These are phyloP conservation scores for Amazona vittata DNA, from an alignment of 2,113 vertebrate genomes.

Conservation along the genomic window DNA sequence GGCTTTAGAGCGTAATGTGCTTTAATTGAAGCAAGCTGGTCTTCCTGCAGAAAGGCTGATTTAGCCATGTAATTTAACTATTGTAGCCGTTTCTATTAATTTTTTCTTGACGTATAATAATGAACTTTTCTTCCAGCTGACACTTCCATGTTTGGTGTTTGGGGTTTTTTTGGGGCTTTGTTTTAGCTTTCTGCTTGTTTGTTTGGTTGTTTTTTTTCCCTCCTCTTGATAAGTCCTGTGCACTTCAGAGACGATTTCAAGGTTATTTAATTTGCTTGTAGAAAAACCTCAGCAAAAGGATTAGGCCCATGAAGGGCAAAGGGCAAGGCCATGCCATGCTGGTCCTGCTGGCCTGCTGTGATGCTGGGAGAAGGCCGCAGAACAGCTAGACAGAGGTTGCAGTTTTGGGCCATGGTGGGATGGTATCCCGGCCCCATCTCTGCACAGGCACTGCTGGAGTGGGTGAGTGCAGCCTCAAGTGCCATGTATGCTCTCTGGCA, in stretches of 20 bases:
- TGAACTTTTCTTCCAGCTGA: conserved; percentile 21
- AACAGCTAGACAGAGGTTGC: fast-evolving
- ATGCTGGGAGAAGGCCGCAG: background rate
- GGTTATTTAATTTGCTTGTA: background rate
- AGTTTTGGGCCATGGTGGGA: background rate
- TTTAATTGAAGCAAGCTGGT: conserved; percentile 50
- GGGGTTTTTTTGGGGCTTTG: fast-evolving
- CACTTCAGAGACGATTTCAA: background rate
- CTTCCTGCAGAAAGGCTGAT: conserved; percentile 13
- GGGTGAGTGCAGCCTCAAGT: background rate
- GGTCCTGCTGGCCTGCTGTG: background rate
- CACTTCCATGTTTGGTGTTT: background rate
- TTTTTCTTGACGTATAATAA: conserved; percentile 9
- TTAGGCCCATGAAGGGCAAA: background rate
- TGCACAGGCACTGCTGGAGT: background rate
- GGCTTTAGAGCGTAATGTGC: background rate
- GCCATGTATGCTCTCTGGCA: background rate
- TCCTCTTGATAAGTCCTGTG: background rate
- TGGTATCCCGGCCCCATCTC: fast-evolving
- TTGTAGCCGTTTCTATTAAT: conserved; percentile 31
- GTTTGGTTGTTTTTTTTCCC: no score
- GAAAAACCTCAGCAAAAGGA: background rate
- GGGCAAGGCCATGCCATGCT: fast-evolving
- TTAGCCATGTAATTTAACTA: conserved; percentile 41
- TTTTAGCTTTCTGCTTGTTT: background rate